Conservation (phyloP, 1,140 invertebrate species). For the Rhyzopertha dominica region DNA sequence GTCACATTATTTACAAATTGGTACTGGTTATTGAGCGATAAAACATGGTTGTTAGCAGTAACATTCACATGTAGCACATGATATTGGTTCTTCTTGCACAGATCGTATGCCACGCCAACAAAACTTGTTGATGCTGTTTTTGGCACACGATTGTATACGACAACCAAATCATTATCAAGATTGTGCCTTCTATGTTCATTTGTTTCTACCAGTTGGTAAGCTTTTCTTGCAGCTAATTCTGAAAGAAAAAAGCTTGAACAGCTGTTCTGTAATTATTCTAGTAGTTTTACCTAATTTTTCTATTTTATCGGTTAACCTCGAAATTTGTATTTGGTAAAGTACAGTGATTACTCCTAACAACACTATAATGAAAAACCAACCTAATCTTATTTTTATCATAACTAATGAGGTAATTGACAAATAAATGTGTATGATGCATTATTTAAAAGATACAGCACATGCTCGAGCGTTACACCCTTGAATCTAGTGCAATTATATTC, state of each 20-base stretch:
- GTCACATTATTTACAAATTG: constrained; percentile 88
- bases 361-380: constrained; percentile 21
- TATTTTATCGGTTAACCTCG: constrained; percentile 28
- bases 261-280: not conserved
- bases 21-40: constrained; percentile 84
- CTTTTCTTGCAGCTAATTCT: constrained; percentile 17
- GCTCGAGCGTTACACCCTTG: too few relatives aligned
- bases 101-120: constrained; percentile 93
- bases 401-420: too few relatives aligned
- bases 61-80: constrained; percentile 96
- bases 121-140: constrained; percentile 99
- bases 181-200: not conserved
- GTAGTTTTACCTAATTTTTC: constrained; percentile 24
- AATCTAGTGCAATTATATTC: too few relatives aligned
- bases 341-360: constrained; percentile 23
- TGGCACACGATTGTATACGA: constrained; percentile 95
- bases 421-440: too few relatives aligned
- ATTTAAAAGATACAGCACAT: too few relatives aligned
- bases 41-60: constrained; percentile 88
- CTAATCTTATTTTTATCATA: constrained; percentile 9
- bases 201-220: constrained; percentile 4
- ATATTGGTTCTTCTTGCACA: constrained; percentile 89
- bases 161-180: constrained; percentile 56
- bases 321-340: constrained; percentile 33
- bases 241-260: constrained; percentile 5